phyloP scores from a whole-genome alignment of 2,797 vertebrate species.

The Menidia menidia region DNA sequence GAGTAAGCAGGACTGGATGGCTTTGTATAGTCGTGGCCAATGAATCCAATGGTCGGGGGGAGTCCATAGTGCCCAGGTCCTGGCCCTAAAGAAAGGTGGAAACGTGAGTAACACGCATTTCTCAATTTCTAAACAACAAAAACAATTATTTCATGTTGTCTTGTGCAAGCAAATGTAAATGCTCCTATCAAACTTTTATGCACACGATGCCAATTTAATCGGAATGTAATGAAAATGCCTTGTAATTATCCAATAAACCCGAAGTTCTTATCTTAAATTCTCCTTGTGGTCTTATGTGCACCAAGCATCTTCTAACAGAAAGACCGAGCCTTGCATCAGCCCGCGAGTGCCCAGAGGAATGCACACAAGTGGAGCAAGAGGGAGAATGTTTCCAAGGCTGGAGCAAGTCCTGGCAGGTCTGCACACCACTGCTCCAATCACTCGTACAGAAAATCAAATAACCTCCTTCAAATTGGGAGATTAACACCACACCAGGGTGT shows the following conservation, averaged over 20 bases:
- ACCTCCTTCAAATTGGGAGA: not conserved
- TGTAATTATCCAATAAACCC: not conserved
- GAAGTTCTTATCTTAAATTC: not conserved
- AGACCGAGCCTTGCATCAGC: constrained; percentile 48
- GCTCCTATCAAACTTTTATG: too few relatives aligned
- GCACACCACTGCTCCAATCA: constrained; percentile 17
- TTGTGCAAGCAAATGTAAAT: too few relatives aligned
- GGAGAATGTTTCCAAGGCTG: constrained; percentile 52
- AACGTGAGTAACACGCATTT: not conserved
- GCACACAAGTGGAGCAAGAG: constrained; percentile 7
- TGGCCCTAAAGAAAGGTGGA: constrained; percentile 74
- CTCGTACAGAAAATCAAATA: constrained; percentile 4
- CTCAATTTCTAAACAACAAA: not conserved
- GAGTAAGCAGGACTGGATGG: constrained; percentile 83
- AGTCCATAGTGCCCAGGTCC: constrained; percentile 85
- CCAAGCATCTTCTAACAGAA: not conserved
- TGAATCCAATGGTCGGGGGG: constrained; percentile 85
- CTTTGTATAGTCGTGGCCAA: constrained; percentile 87
- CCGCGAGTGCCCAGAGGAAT: constrained; percentile 34
- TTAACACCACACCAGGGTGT: not conserved
- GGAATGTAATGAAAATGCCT: not conserved
- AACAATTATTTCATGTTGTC: too few relatives aligned
- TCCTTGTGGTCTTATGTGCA: not conserved
- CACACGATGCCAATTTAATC: too few relatives aligned
- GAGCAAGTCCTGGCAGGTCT: constrained; percentile 60